phyloP scores from a whole-genome alignment of 2,888 invertebrate species.

The Seira sanloemensis region DNA sequence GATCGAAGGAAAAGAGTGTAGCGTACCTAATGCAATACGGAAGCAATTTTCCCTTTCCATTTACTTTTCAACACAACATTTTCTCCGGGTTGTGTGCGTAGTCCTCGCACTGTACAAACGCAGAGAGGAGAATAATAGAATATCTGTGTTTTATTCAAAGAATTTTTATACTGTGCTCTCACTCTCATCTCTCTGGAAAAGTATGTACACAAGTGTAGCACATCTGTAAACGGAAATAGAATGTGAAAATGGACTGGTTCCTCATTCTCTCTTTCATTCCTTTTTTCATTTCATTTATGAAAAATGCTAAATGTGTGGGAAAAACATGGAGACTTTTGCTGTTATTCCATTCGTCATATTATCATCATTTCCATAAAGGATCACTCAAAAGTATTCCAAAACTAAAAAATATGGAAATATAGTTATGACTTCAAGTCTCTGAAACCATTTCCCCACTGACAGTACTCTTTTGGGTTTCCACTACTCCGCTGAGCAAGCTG shows the following conservation, averaged over 20 bases:
- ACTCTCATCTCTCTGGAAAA: neutral
- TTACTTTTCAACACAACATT: neutral
- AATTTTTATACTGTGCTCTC: neutral
- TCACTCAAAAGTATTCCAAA: neutral
- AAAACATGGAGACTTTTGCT: conserved; percentile 12
- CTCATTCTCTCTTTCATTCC: neutral
- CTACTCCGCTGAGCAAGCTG: neutral
- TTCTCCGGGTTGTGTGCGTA: neutral
- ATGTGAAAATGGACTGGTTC: conserved; percentile 48
- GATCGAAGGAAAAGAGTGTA: conserved; percentile 12
- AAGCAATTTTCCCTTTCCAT: conserved; percentile 50
- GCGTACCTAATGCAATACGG: conserved; percentile 61
- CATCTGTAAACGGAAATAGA: conserved; percentile 49
- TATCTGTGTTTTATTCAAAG: neutral
- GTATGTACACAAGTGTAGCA: conserved; percentile 13
- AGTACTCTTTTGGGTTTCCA: neutral
- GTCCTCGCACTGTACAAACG: too few species aligned
- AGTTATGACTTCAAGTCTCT: too few species aligned
- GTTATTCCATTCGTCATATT: conserved; percentile 36
- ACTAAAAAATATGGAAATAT: too few species aligned
- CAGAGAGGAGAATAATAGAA: too few species aligned
- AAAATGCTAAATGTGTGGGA: neutral
- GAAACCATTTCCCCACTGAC: neutral
- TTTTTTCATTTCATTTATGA: neutral
- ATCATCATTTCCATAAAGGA: conserved; percentile 10